A percentile compares a stretch with the other conserved stretches of the same genome.
phyloP scores from a whole-genome alignment of 2,113 vertebrate species.

The Bos taurus region DNA sequence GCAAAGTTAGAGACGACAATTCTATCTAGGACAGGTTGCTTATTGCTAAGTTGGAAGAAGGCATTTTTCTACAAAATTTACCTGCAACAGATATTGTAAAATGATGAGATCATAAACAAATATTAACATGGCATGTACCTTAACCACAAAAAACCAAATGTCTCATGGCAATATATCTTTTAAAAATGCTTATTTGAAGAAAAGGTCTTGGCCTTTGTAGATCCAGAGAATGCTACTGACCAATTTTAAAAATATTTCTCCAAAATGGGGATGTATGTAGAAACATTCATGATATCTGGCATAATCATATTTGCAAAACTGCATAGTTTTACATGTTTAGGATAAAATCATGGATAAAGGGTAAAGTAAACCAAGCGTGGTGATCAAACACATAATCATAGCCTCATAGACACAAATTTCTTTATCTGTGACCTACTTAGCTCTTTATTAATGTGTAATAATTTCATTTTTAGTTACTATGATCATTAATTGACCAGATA shows the following conservation, averaged over 20 bases:
- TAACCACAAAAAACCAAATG: neutral
- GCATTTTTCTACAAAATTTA: neutral
- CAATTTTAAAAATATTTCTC: neutral
- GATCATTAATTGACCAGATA: neutral
- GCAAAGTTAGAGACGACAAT: neutral
- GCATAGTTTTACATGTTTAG: neutral
- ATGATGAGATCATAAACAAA: neutral
- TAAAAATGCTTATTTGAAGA: neutral
- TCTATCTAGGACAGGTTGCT: neutral
- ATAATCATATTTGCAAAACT: neutral
- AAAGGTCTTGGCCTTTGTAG: neutral
- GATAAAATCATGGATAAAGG: neutral
- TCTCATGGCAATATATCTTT: neutral
- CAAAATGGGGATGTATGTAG: neutral
- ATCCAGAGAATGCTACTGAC: neutral
- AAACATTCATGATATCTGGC: neutral
- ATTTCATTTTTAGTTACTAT: neutral
- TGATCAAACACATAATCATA: neutral
- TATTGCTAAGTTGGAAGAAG: neutral
- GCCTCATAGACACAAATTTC: neutral
- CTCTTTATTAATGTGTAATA: neutral
- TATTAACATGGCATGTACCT: neutral
- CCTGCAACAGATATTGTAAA: neutral
- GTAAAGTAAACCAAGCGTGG: neutral
- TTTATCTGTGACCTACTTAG: neutral